These are phyloP conservation scores for Morone chrysops DNA, from an alignment of 2,113 vertebrate species.

Conservation along the genomic window DNA sequence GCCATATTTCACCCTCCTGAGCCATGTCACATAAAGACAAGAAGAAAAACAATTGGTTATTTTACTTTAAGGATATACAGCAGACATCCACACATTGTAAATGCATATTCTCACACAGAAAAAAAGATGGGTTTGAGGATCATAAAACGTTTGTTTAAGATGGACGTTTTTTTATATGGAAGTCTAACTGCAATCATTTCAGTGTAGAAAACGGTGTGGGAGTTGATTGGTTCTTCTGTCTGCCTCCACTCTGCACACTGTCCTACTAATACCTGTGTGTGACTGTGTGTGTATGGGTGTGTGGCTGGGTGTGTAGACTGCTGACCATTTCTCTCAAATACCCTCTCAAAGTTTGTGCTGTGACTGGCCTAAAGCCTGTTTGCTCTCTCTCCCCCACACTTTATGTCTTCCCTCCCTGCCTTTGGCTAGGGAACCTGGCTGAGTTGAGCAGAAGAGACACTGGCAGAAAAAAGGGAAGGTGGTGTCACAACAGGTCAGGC, in stretches of 20 bases:
- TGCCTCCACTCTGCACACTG: not conserved
- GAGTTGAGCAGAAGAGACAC: slow-evolving; percentile 41
- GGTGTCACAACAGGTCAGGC: slow-evolving; percentile 51
- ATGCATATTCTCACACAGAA: slow-evolving; percentile 8
- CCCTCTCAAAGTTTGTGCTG: slow-evolving; percentile 45
- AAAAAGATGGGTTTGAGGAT: not conserved
- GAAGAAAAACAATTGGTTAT: not conserved
- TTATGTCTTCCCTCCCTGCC: slow-evolving; percentile 9
- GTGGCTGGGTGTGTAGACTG: slow-evolving; percentile 2
- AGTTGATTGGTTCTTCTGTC: not conserved
- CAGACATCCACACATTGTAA: not conserved
- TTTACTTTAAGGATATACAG: not conserved
- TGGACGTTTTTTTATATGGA: no score
- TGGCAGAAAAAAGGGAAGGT: not conserved
- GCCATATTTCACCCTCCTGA: slow-evolving; percentile 90
- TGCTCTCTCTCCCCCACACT: not conserved
- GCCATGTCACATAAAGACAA: slow-evolving; percentile 49
- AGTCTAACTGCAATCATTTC: not conserved
- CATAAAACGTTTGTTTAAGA: not conserved
- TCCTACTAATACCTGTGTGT: not conserved
- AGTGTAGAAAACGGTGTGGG: not conserved
- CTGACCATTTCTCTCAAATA: slow-evolving; percentile 26
- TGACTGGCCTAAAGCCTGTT: slow-evolving; percentile 37
- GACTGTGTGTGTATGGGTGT: not conserved
- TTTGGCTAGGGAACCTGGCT: slow-evolving; percentile 39